Conservation (phyloP, 1,140 invertebrate species). For the Pygmarrhopalites habei region DNA sequence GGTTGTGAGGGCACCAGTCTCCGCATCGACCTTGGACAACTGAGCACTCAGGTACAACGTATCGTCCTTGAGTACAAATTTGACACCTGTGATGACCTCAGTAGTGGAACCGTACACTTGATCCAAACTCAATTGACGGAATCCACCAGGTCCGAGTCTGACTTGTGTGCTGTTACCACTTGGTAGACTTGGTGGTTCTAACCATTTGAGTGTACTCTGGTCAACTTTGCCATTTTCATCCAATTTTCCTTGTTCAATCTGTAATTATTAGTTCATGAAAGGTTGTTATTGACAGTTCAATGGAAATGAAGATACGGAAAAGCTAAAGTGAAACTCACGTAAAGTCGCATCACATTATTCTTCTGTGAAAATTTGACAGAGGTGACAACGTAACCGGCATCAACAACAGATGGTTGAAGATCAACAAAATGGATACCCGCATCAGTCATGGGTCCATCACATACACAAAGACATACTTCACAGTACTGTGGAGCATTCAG, state of each 20-base stretch:
- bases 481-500: slow-evolving; percentile 26
- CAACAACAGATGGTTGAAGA: background rate
- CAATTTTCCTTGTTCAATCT: slow-evolving; percentile 20
- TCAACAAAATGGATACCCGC: slow-evolving; percentile 19
- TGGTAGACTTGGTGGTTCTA: background rate
- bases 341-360: slow-evolving; percentile 9
- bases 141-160: slow-evolving; percentile 3
- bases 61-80: slow-evolving; percentile 3
- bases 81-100: slow-evolving; percentile 19
- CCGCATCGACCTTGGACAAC: background rate
- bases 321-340: background rate
- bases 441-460: slow-evolving; percentile 11
- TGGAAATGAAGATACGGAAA: background rate
- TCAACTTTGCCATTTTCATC: slow-evolving; percentile 16
- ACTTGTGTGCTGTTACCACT: background rate
- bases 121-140: slow-evolving; percentile 15
- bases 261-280: background rate
- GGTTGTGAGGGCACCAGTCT: background rate
- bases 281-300: background rate
- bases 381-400: slow-evolving; percentile 9
- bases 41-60: background rate
- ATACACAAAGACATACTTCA: slow-evolving; percentile 25
- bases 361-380: slow-evolving; percentile 14
- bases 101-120: background rate
- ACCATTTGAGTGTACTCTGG: background rate